Base-by-base conservation (phyloP, 2,888 invertebrate species). In the Pyrrhosoma nymphula region DNA sequence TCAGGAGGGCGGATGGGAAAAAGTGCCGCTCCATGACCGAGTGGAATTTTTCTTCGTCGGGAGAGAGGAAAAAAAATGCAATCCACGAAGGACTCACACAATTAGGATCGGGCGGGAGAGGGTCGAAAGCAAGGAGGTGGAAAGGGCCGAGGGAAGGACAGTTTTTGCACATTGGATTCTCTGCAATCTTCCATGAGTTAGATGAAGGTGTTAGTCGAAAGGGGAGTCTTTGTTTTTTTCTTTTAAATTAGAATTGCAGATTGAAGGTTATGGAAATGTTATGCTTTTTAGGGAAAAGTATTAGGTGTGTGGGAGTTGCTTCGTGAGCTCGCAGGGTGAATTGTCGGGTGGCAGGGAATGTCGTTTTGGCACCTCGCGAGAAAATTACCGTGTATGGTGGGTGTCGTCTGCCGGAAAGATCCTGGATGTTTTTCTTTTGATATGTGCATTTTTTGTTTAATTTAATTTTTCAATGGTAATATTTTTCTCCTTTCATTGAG, bases 101-200 rank as follows among this genome's bases (percentile, higher is more conserved):
- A 91, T 56, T 63, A 91, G 63, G 63, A 18, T 63, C 60, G 91
- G 39, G 91, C 0, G 63, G 91, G 39, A 69, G 69, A 69, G 69
- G n/a, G n/a, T 69, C 26, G 23, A n/a, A 26, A 69, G n/a, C 69
- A 60, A 60, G 20, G 60, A 60, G 60, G 60, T 69, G 69, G 69
- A 69, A 69, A 69, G 12, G n/a, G 4, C 12, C 12, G 69, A n/a
- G 26, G 69, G 10, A 3, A 69, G 69, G n/a, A 69, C 69, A 69
- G 23, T 69, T 69, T 20, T 47, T 47, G 47, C 47, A 47, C 47
- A 4, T 47, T 47, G 47, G 47, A 47, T 8, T 4, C 47, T 47
- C 47, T n/a, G n/a, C 60, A 63, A 91, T 91, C 60, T 63, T 91
- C 91, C 63, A 63, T 91, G 60, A 63, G 63, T 63, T 91, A 20